phyloP scores from a whole-genome alignment of 2,113 vertebrate genomes.

The Pseudorhombus dupliciocellatus region DNA sequence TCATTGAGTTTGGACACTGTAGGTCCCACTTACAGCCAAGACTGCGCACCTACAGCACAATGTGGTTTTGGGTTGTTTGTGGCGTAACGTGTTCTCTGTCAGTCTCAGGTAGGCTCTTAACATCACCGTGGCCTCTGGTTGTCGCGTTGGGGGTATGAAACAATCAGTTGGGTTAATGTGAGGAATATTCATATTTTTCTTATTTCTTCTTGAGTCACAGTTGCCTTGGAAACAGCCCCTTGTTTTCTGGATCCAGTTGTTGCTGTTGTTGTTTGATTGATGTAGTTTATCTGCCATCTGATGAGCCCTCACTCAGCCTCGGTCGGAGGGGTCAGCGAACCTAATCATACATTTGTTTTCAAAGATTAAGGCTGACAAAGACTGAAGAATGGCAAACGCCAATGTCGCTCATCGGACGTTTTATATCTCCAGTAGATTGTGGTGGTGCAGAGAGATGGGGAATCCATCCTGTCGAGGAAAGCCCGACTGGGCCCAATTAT shows the following conservation, averaged over 20 bases:
- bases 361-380: conserved; percentile 73
- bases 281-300: conserved; percentile 62
- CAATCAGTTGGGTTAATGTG: conserved; percentile 67
- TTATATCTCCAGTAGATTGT: conserved; percentile 29
- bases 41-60: conserved; percentile 51
- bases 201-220: conserved; percentile 77
- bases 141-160: conserved; percentile 60
- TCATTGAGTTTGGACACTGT: conserved; percentile 10
- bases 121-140: conserved; percentile 53
- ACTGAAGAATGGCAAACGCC: conserved; percentile 53
- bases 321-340: conserved; percentile 56
- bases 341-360: conserved; percentile 80
- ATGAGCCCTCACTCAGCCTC: conserved; percentile 24
- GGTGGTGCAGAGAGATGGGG: neutral
- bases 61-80: conserved; percentile 21
- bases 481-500: conserved; percentile 43
- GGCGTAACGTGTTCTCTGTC: conserved; percentile 48
- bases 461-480: conserved; percentile 8
- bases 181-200: conserved; percentile 22
- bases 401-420: conserved; percentile 52
- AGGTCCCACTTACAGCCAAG: conserved; percentile 26
- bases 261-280: conserved; percentile 30
- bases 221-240: conserved; percentile 80
- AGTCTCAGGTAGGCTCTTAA: conserved; percentile 79
- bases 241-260: conserved; percentile 57